Base-by-base conservation (phyloP, 2,113 vertebrate species). In the Corythornis madagascariensis region DNA sequence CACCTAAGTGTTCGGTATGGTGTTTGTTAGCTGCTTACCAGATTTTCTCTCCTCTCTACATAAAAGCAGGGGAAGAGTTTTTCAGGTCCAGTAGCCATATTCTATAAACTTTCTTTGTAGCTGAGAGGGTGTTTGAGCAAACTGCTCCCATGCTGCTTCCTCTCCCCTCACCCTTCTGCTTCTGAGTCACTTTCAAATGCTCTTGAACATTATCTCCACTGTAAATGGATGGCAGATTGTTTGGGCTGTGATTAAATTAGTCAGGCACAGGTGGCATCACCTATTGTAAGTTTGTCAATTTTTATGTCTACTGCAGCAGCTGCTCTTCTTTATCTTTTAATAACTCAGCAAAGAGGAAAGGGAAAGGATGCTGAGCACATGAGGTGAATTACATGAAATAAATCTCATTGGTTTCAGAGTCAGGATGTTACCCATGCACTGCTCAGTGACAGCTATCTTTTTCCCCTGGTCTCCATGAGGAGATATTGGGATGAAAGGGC, bases 261-360 rank as follows among this genome's bases (percentile, higher is more conserved):
- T 48, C 84, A 91, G 70, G 60, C 90, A 85, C 86, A 96, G 94
- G 96, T 95, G 89, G 89, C 64, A 83, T 91, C 92, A 90, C 75
- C 91, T 91, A 28, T 13, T 86, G 78, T 63, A 93, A 88, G 88
- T 93, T 91, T 90, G 52, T 88, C 82, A 87, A n/a, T 79, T 94
- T 89, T 70, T 81, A 57, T 17, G 8, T 64, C 78, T 77, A 22
- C 64, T 57, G 72, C 47, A 70, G 78, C 91, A 92, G 78, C 82
- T 94, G 94, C 71, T 93, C 84, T 86, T 80, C 78, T 92, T 83
- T 48, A n/a, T 31, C 66, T 48, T 91, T 87, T 79, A 77, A 66
- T 67, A 82, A 63, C 66, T 71, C 70, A 43, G 9, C 15, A 72
- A 93, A 88, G 76, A 79, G 20, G 16, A 45, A 43, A 83, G 9